phyloP scores from a whole-genome alignment of 2,888 invertebrate species.

The Limnephilus auricula region DNA sequence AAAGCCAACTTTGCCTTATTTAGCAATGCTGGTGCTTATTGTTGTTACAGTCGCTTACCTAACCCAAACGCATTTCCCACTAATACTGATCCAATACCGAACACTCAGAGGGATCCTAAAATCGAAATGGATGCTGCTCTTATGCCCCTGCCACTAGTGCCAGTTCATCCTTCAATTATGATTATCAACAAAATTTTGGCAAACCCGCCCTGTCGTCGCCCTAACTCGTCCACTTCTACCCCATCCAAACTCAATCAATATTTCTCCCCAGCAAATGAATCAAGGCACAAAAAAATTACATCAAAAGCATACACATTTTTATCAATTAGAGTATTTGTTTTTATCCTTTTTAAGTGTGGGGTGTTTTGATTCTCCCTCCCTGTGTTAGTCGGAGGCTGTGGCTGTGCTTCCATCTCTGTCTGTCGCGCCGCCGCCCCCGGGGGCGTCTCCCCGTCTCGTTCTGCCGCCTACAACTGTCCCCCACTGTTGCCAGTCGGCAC shows the following conservation, averaged over 20 bases:
- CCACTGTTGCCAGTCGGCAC: slow-evolving; percentile 43
- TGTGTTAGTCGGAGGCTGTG: background rate
- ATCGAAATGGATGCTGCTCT: slow-evolving; percentile 47
- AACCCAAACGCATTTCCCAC: background rate
- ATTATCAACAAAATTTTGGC: slow-evolving; percentile 57
- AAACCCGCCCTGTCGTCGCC: slow-evolving; percentile 61
- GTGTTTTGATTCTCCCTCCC: slow-evolving; percentile 18
- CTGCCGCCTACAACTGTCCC: slow-evolving; percentile 44
- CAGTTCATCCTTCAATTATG: slow-evolving; percentile 49
- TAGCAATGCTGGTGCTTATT: slow-evolving; percentile 13
- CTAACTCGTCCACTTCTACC: slow-evolving; percentile 43
- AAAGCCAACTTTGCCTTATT: slow-evolving; percentile 38
- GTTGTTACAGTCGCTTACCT: slow-evolving; percentile 4
- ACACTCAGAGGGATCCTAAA: background rate
- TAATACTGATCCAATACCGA: background rate
- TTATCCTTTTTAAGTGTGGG: background rate
- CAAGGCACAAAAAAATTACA: background rate
- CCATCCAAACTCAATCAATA: slow-evolving; percentile 33
- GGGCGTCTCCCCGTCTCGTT: slow-evolving; percentile 48
- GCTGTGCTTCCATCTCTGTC: slow-evolving; percentile 43
- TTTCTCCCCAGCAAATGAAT: background rate
- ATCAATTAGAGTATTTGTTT: background rate
- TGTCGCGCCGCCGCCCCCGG: slow-evolving; percentile 52
- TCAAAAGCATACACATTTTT: background rate
- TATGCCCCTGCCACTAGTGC: background rate